Conservation (phyloP, 2,797 vertebrate genomes). For the Melanogrammus aeglefinus region DNA sequence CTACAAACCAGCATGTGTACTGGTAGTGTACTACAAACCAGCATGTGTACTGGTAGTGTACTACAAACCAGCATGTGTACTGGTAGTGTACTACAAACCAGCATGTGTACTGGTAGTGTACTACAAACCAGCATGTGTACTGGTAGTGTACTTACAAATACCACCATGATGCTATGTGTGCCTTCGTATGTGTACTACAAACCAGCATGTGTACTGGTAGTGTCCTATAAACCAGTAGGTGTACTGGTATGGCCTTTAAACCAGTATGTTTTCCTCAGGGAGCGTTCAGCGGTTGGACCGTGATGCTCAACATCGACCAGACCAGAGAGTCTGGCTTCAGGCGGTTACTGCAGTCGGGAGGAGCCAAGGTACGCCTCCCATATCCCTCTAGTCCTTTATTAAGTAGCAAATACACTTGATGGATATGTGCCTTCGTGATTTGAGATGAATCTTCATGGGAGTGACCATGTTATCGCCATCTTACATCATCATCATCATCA, state of each 20-base stretch:
- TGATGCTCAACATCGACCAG: conserved; percentile 93
- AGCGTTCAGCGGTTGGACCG: conserved; percentile 94
- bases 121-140: neutral
- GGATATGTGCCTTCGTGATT: neutral
- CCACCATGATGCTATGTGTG: too few species aligned
- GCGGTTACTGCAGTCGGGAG: conserved; percentile 91
- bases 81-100: neutral
- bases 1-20: neutral
- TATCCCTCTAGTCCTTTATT: neutral
- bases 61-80: neutral
- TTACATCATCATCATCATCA: neutral
- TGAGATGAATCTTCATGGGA: neutral
- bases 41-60: neutral
- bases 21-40: too few species aligned
- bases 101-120: neutral
- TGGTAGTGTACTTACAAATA: too few species aligned
- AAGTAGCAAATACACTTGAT: neutral
- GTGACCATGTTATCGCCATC: neutral
- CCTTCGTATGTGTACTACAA: neutral
- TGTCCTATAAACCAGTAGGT: neutral
- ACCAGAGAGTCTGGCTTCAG: conserved; percentile 91
- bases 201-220: neutral
- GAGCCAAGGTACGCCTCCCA: conserved; percentile 80
- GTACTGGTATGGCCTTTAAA: neutral
- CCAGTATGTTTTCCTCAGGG: conserved; percentile 72